Base-by-base conservation (phyloP, 2,797 vertebrate species). In the Epinephelus awoara region DNA sequence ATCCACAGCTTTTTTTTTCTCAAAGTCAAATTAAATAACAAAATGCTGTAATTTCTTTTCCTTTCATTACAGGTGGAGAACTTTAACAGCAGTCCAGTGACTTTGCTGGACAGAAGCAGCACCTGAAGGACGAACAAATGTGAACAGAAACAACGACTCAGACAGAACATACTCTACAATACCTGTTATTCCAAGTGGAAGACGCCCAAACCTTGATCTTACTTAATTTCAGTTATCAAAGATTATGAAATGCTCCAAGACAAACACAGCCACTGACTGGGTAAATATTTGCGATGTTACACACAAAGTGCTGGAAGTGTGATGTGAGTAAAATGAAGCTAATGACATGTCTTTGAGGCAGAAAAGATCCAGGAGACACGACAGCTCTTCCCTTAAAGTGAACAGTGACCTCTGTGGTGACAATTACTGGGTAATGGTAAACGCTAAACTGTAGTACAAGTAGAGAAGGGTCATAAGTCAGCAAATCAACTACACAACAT, bases 221-320 rank as follows among this genome's bases (percentile, higher is more conserved):
- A 64, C 27, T 65, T 76, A 0, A 71, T 25, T 64, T 67, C 52
- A 4, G n/a, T 50, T 50, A 38, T 47, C 25, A 67, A 56, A 44
- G 23, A 52, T 47, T 61, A 40, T 61, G 27, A 72, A 46, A 51
- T 38, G 38, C 38, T 46, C 18, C 5, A 15, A 17, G 56, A 42
- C 21, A 51, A 59, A 62, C 1, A 5, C 13, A 19, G 12, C 8
- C 27, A 55, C 0, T 38, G 11, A 5, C 14, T 15, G 18, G 7
- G 11, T n/a, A 29, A 52, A 49, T 52, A 68, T 61, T 8, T 34
- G 8, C 18, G 12, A 4, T 5, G 17, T 11, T 19, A 61, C 7
- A 23, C 19, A 38, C 27, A 52, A 40, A 54, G 4, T n/a, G 18
- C 9, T 19, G 25, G 18, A 46, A 2, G n/a, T 47, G 64, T 12